Conservation (phyloP, 1,140 invertebrate genomes). For the Amphibalanus amphitrite region DNA sequence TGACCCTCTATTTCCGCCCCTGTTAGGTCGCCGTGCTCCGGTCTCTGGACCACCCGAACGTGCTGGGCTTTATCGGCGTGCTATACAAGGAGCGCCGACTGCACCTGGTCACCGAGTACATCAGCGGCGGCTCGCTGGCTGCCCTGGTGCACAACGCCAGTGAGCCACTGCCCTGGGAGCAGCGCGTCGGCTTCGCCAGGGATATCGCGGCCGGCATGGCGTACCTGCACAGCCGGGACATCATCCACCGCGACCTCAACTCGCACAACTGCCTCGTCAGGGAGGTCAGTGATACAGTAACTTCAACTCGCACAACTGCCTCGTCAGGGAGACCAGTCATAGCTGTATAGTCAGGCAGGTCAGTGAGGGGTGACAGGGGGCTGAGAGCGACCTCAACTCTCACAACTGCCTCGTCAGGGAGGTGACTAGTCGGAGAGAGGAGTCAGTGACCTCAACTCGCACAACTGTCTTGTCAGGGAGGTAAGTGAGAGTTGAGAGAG, state of each 20-base stretch:
- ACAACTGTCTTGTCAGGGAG: constrained; percentile 83
- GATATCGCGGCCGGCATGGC: constrained; percentile 85
- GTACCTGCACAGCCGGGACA: constrained; percentile 82
- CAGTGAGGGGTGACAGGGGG: no score
- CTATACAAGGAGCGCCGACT: constrained; percentile 81
- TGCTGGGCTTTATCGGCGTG: constrained; percentile 79
- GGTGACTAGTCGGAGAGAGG: constrained; percentile 79
- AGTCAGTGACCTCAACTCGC: constrained; percentile 97
- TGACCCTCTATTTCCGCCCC: no score
- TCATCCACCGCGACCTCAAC: constrained; percentile 90
- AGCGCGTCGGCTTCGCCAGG: constrained; percentile 62
- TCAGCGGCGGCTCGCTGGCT: constrained; percentile 73
- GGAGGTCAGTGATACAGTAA: constrained; percentile 43
- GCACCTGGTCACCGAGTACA: constrained; percentile 80
- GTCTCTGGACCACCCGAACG: constrained; percentile 71
- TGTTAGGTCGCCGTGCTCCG: constrained; percentile 70
- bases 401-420: constrained; percentile 86
- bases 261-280: constrained; percentile 93
- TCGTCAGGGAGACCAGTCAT: no score
- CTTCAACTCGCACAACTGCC: no score
- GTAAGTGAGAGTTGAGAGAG: no score
- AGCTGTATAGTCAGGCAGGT: no score
- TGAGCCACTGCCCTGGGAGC: constrained; percentile 57
- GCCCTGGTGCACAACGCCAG: constrained; percentile 55
- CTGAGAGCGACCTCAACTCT: constrained; percentile 91